Percentiles rank a stretch among this genome's conserved stretches.
phyloP scores from a whole-genome alignment of 2,113 vertebrate genomes.

The Romanogobio albipinnatus region DNA sequence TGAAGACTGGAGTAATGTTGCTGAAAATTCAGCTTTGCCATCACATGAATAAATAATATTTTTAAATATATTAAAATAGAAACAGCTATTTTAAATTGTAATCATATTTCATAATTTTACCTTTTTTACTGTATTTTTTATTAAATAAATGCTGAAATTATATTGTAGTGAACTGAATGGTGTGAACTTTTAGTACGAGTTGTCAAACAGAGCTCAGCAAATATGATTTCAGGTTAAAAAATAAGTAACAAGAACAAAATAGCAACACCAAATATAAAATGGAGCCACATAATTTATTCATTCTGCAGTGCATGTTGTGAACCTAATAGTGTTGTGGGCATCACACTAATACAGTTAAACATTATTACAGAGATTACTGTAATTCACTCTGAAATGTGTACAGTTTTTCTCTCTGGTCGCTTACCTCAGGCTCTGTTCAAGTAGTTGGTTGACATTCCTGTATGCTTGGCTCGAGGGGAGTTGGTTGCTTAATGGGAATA shows the following conservation, averaged over 20 bases:
- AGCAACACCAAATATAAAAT: too few species aligned
- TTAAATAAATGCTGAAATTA: too few species aligned
- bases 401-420: not conserved
- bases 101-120: not conserved
- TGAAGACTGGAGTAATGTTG: not conserved
- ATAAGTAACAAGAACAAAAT: too few species aligned
- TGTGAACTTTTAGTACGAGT: not conserved
- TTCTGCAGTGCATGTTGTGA: too few species aligned
- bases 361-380: not conserved
- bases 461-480: slow-evolving; percentile 74
- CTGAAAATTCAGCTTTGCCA: not conserved
- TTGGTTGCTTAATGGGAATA: slow-evolving; percentile 77
- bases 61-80: not conserved
- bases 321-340: too few species aligned
- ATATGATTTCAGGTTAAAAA: not conserved
- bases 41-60: not conserved
- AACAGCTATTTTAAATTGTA: not conserved
- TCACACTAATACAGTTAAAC: not conserved
- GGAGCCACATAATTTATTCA: too few species aligned
- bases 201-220: not conserved
- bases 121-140: not conserved
- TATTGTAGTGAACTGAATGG: too few species aligned
- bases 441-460: slow-evolving; percentile 78
- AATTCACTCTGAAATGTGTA: not conserved
- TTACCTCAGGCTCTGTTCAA: not conserved